phyloP scores from a whole-genome alignment of 2,797 vertebrate species.

The Sebastes diploproa region DNA sequence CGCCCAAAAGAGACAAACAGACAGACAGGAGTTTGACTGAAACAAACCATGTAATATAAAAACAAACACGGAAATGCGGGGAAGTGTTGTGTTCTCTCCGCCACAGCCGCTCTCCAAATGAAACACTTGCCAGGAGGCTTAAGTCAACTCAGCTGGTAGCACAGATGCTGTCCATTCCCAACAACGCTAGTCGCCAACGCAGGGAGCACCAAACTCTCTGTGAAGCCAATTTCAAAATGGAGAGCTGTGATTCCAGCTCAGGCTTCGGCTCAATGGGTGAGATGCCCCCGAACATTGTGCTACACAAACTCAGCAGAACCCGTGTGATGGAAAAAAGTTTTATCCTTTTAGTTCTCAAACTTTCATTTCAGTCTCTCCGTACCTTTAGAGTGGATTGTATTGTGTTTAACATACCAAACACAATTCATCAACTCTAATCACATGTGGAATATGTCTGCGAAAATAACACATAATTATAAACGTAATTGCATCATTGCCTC shows the following conservation, averaged over 20 bases:
- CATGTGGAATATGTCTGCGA: conserved; percentile 26
- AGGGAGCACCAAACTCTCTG: conserved; percentile 24
- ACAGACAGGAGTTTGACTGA: conserved; percentile 50
- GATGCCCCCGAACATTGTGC: not conserved
- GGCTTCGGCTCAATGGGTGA: conserved; percentile 28
- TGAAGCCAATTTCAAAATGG: conserved; percentile 55
- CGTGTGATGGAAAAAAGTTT: not conserved
- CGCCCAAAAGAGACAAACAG: conserved; percentile 23
- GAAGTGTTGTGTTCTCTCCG: conserved; percentile 35
- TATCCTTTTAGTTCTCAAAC: not conserved
- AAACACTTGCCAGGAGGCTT: conserved; percentile 48
- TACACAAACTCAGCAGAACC: conserved; percentile 1
- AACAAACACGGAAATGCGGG: conserved; percentile 49
- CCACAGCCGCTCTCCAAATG: conserved; percentile 34
- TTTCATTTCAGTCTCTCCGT: not conserved
- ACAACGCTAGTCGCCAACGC: conserved; percentile 2
- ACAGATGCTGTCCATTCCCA: conserved; percentile 49
- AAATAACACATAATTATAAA: conserved; percentile 51
- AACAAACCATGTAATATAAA: conserved; percentile 55
- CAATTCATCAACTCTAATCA: conserved; percentile 28
- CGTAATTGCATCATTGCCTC: conserved; percentile 55
- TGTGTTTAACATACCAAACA: conserved; percentile 22
- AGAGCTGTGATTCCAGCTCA: conserved; percentile 46
- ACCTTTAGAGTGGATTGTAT: not conserved
- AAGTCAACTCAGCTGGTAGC: conserved; percentile 64